These are phyloP conservation scores for Thelaira solivaga DNA, from an alignment of 2,888 invertebrate genomes.

Conservation along the genomic window DNA sequence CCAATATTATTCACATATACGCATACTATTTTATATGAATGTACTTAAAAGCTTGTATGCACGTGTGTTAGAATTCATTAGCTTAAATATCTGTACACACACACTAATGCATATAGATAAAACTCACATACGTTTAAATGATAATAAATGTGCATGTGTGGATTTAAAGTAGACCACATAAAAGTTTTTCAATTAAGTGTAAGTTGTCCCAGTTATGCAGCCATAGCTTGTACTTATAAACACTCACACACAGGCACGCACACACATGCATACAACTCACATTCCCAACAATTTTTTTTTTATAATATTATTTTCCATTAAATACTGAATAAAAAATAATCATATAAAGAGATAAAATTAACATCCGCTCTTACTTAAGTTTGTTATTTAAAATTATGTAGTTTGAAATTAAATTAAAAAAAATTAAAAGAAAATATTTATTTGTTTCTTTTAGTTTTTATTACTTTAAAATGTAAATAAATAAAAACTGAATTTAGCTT, in stretches of 20 bases:
- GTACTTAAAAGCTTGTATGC: neutral
- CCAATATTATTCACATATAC: neutral
- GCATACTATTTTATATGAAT: neutral
- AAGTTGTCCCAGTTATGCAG: slow-evolving; percentile 63
- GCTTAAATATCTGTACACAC: too few relatives aligned
- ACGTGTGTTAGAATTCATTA: neutral
- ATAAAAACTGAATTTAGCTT: too few relatives aligned
- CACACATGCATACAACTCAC: neutral
- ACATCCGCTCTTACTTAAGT: too few relatives aligned
- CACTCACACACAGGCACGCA: neutral
- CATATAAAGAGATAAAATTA: neutral
- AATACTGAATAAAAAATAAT: slow-evolving; percentile 9
- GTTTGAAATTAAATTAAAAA: too few relatives aligned
- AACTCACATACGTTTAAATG: too few relatives aligned
- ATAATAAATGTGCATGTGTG: slow-evolving; percentile 7
- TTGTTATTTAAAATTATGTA: too few relatives aligned
- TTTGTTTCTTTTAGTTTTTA: too few relatives aligned
- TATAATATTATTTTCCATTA: neutral
- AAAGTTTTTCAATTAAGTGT: slow-evolving; percentile 66
- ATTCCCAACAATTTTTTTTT: neutral
- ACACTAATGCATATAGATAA: too few relatives aligned
- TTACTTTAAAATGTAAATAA: too few relatives aligned
- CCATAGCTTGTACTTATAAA: slow-evolving; percentile 21
- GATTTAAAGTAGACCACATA: slow-evolving; percentile 56
- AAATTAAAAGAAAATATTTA: too few relatives aligned